Base-by-base conservation (phyloP, 2,888 invertebrate species). In the Ectemnius lituratus region DNA sequence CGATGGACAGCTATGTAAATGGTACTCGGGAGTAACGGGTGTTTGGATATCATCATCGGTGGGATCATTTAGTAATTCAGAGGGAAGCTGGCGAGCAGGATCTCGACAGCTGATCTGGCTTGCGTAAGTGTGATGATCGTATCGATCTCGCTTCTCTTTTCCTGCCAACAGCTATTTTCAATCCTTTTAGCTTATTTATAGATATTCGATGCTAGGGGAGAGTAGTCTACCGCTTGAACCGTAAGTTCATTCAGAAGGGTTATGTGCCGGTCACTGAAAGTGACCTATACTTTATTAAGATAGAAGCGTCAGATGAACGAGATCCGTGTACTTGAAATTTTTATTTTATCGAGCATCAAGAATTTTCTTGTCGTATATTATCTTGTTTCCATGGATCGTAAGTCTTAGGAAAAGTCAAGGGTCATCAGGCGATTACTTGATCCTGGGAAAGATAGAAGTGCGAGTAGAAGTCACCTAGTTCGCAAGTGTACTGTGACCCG, bases 141-240 rank as follows among this genome's bases (percentile, higher is more conserved):
- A 11, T 52, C 52, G 59, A 57, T 11, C 11, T 52, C 52, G 52
- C 4, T 52, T 52, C 14, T 37, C 37, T 37, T 37, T 14, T 2
- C 52, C 14, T 14, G 52, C 8, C 52, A 13, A 14, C n/a, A 0
- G 4, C 18, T 16, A 2, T 5, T 45, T 45, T 11, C 11, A 45
- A 46, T 45, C 8, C 14, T 5, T 0, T 13, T 47, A 2, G 23
- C 8, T 57, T 56, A 65, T 65, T 73, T 70, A 73, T 73, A 61
- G 59, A 63, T 23, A 37, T 6, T 37, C 37, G 37, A 37, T 37
- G 37, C 5, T 37, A 37, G 37, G 37, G 37, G 37, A 37, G 37
- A 37, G 37, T 37, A 8, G 52, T 16, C n/a, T 52, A 16, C 13
- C 52, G 52, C 4, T 16, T 52, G 52, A 52, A 52, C 52, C 52